A percentile compares a stretch with the other conserved stretches of the same genome.
phyloP scores from a whole-genome alignment of 2,113 vertebrate genomes.

The Phoxinus phoxinus region DNA sequence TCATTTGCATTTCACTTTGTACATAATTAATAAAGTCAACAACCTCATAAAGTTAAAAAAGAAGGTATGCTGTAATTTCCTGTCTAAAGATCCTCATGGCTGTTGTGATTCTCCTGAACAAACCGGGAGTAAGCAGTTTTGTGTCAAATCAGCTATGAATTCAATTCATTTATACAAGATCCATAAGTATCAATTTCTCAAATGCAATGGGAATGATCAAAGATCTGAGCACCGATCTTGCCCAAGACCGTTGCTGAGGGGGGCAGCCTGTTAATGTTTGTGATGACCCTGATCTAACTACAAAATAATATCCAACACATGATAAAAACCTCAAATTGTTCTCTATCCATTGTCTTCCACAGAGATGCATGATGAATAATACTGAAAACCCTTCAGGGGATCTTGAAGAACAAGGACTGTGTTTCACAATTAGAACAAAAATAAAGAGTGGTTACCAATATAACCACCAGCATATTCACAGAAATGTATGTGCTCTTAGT shows the following conservation, averaged over 20 bases:
- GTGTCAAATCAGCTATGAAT: not conserved
- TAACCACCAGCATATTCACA: conserved; percentile 29
- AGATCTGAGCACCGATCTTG: conserved; percentile 13
- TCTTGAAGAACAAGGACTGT: not conserved
- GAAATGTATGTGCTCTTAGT: conserved; percentile 9
- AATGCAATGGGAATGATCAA: not conserved
- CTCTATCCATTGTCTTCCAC: not conserved
- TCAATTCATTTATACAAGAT: not conserved
- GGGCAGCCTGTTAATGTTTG: too few species aligned
- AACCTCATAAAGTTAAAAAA: not conserved
- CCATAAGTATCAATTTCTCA: not conserved
- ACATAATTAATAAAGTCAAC: not conserved
- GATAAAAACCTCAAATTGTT: not conserved
- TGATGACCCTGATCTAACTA: not conserved
- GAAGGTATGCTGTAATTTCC: not conserved
- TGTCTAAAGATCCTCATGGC: not conserved
- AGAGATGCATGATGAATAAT: not conserved
- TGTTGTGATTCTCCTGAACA: not conserved
- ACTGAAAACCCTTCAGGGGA: not conserved
- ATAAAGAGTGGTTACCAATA: not conserved
- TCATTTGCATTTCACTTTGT: not conserved
- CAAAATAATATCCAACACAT: not conserved
- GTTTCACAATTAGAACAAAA: conserved; percentile 18
- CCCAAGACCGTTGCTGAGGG: not conserved
- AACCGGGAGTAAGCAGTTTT: not conserved